Evolutionary conservation across 2,113 vertebrate genomes (phyloP).

Genomic region (Phalacrocorax brasilianus): DNA sequence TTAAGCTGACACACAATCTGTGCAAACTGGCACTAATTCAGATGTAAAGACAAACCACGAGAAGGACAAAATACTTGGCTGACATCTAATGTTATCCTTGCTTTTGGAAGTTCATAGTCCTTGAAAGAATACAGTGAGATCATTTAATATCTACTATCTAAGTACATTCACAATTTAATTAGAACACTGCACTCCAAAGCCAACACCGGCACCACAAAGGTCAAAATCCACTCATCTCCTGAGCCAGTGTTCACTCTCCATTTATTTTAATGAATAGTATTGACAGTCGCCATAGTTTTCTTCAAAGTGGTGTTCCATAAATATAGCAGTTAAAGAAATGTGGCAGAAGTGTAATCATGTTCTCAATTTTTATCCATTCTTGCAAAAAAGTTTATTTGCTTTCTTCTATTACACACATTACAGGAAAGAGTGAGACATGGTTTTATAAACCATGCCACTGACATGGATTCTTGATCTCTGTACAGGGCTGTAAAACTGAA

Average conservation of each 20-base stretch:
- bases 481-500: background rate
- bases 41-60: slow-evolving; percentile 65
- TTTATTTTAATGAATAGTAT: slow-evolving; percentile 42
- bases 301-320: background rate
- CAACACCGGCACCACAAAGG: background rate
- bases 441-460: background rate
- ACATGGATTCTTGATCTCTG: background rate
- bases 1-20: slow-evolving; percentile 75
- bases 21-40: slow-evolving; percentile 73
- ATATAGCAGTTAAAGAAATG: background rate
- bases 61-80: slow-evolving; percentile 72
- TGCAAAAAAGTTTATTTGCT: background rate
- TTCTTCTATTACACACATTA: background rate
- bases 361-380: background rate
- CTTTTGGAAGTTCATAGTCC: slow-evolving; percentile 54
- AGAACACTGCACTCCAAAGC: slow-evolving; percentile 6
- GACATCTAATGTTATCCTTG: slow-evolving; percentile 69
- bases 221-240: slow-evolving; percentile 41
- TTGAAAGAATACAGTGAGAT: slow-evolving; percentile 56
- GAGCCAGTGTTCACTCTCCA: slow-evolving; percentile 4
- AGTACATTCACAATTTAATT: slow-evolving; percentile 38
- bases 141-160: slow-evolving; percentile 40
- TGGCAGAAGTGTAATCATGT: background rate
- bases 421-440: background rate
- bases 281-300: background rate